Evolutionary conservation across 2,888 invertebrate genomes (phyloP), one percentile per base, ranked within the genome.

Genomic region (Cephus pulcher): DNA sequence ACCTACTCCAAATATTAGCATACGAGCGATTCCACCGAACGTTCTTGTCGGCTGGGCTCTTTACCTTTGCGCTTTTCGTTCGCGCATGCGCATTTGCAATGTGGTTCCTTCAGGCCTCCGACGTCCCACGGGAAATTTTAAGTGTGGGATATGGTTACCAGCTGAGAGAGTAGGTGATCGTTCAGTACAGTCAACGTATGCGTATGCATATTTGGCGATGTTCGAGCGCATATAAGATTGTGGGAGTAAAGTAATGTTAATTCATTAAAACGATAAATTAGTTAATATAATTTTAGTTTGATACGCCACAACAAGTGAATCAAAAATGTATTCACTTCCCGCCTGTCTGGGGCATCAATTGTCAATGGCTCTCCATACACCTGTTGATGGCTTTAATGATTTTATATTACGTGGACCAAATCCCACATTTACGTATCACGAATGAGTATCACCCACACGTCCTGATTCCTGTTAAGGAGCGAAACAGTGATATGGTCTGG

Each of bases 1-100:
- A 84, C 86, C 84, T 85, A 87, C 86, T 85, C 87, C 81, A 86
- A 85, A 84, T 88, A 88, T 88, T 87, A 85, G 88, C 87, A 88
- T 88, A 86, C 78, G 83, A 56, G 71, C 71, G 34, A 71, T 32
- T 71, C 34, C 34, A 9, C 33, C 33, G 32, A 34, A 30, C 71
- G 30, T 23, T 56, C 23, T 56, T 23, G 23, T 9, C 23, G 56
- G 23, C 56, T 23, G 2, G 56, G 9, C 6, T 56, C 6, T 56
- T 23, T 56, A 23, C 56, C 56, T 56, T 56, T 56, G 9, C 23
- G 56, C 56, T 56, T 56, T 56, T 9, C 9, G 56, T 56, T 56
- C 15, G 23, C 56, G 56, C 56, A 56, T 56, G 56, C 56, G 56
- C 56, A 15, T 56, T 15, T 23, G 56, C 56, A 56, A 56, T 6